phyloP scores from a whole-genome alignment of 2,797 vertebrate species.

The Brachymystax lenok region DNA sequence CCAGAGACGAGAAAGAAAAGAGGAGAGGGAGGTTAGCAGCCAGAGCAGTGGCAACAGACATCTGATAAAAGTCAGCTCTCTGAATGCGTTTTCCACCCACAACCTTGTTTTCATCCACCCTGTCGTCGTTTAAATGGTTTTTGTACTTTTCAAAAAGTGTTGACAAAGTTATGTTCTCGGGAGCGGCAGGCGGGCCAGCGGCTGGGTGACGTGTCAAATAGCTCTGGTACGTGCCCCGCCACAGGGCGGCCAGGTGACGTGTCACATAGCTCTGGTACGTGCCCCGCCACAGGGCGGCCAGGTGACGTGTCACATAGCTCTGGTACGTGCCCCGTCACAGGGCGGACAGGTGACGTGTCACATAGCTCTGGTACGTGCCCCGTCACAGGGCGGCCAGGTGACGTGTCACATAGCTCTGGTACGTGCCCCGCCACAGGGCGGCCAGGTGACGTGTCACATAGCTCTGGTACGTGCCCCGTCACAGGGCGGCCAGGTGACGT shows the following conservation, averaged over 20 bases:
- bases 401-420: background rate
- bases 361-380: background rate
- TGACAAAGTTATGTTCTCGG: conserved; percentile 39
- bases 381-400: background rate
- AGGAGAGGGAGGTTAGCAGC: conserved; percentile 40
- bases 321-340: background rate
- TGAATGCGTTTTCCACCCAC: conserved; percentile 39
- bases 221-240: background rate
- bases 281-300: background rate
- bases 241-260: background rate
- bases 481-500: background rate
- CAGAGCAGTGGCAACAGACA: conserved; percentile 19
- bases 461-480: background rate
- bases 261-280: background rate
- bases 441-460: background rate
- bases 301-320: background rate
- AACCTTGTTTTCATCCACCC: conserved; percentile 46
- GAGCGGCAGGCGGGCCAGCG: conserved; percentile 4
- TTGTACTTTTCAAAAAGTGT: conserved; percentile 6
- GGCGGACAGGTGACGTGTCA: background rate
- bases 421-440: background rate
- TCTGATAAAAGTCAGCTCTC: conserved; percentile 37
- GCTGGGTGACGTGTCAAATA: background rate
- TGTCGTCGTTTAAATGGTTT: conserved; percentile 48
- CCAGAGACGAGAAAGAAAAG: background rate